A percentile compares a stretch with the other conserved stretches of the same genome.
Evolutionary conservation across 2,113 vertebrate genomes (phyloP).

Genomic region (Heloderma charlesbogerti): DNA sequence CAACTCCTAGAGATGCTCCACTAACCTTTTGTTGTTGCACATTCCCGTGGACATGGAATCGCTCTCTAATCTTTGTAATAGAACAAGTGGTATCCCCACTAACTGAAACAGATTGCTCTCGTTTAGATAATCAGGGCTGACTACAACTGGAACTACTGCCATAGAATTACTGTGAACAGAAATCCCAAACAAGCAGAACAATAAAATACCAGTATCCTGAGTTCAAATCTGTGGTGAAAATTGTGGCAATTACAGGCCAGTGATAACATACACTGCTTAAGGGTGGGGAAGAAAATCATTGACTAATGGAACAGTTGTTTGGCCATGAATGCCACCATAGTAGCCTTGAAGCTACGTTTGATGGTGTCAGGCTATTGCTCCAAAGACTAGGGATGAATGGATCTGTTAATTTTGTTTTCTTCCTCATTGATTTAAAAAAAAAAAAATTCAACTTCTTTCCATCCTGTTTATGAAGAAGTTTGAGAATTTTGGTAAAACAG

Average conservation of each 20-base stretch:
- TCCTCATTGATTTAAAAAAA: too few species aligned
- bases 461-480: too few species aligned
- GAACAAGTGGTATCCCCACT: slow-evolving; percentile 58
- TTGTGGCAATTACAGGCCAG: not conserved
- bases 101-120: slow-evolving; percentile 66
- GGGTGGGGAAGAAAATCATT: not conserved
- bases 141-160: slow-evolving; percentile 61
- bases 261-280: not conserved
- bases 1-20: slow-evolving; percentile 62
- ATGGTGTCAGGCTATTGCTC: not conserved
- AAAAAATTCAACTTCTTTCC: too few species aligned
- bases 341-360: not conserved
- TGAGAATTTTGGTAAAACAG: too few species aligned
- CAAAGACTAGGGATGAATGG: not conserved
- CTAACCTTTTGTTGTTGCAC: slow-evolving; percentile 70
- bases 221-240: not conserved
- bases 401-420: too few species aligned
- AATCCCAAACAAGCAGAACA: slow-evolving; percentile 11
- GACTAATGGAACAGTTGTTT: not conserved
- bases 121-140: slow-evolving; percentile 47
- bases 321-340: not conserved
- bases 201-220: slow-evolving; percentile 44
- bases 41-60: slow-evolving; percentile 77
- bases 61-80: slow-evolving; percentile 63
- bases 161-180: slow-evolving; percentile 57